Evolutionary conservation across 2,113 vertebrate species (phyloP).

Genomic region (Patagioenas fasciata): DNA sequence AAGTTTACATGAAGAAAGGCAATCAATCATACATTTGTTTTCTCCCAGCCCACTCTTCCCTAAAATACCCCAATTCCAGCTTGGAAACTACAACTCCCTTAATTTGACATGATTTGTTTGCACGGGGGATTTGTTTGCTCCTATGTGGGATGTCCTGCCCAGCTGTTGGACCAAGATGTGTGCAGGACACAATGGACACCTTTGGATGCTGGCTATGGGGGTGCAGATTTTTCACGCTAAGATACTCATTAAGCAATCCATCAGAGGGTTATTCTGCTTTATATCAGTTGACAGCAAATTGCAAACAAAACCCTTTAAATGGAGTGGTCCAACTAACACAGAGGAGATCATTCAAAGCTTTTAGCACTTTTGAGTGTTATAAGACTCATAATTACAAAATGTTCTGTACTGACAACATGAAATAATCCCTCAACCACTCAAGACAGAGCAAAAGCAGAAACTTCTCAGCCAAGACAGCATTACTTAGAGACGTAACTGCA

Average conservation of each 20-base stretch:
- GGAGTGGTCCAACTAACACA: background rate
- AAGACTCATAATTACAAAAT: background rate
- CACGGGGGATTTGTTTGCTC: background rate
- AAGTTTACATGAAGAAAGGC: background rate
- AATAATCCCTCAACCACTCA: background rate
- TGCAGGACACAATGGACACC: background rate
- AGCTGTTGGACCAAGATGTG: accelerated
- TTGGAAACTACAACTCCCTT: background rate
- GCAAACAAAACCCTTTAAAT: background rate
- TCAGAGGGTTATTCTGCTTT: background rate
- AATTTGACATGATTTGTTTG: background rate
- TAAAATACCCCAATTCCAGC: background rate
- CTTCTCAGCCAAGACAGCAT: background rate
- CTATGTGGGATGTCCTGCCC: background rate
- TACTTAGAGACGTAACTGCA: background rate
- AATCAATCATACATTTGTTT: accelerated
- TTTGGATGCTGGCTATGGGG: background rate
- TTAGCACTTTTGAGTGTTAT: background rate
- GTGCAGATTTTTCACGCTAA: background rate
- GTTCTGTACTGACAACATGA: background rate
- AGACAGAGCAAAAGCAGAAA: background rate
- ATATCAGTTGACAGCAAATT: background rate
- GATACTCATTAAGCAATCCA: background rate
- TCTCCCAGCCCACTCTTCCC: background rate
- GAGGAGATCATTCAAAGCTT: background rate